These are phyloP conservation scores for Pseudoips prasinana DNA, from an alignment of 2,888 invertebrate genomes.

Conservation along the genomic window DNA sequence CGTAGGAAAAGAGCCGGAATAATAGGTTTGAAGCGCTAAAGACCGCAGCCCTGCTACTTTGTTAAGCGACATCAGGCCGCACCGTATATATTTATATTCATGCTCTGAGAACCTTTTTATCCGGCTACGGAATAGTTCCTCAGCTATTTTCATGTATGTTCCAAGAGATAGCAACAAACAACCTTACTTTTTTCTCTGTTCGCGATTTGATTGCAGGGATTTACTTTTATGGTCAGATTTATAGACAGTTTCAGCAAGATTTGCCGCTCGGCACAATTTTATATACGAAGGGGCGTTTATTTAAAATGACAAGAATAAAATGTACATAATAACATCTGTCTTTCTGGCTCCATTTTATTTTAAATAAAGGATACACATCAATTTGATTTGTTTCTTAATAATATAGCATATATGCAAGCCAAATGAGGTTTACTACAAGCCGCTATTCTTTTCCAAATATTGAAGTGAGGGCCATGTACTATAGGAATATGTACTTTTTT, in stretches of 20 bases:
- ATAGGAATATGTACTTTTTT: too few species aligned
- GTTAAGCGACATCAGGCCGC: slow-evolving; percentile 51
- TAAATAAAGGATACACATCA: too few species aligned
- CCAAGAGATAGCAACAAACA: slow-evolving; percentile 71
- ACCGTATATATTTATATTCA: slow-evolving; percentile 70
- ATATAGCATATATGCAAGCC: too few species aligned
- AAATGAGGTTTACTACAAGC: too few species aligned
- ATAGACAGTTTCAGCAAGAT: slow-evolving; percentile 69
- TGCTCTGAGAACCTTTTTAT: slow-evolving; percentile 65
- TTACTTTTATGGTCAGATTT: slow-evolving; percentile 79
- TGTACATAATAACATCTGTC: slow-evolving; percentile 28
- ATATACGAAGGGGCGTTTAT: slow-evolving; percentile 46
- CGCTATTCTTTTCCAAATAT: too few species aligned
- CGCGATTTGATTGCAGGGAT: slow-evolving; percentile 77
- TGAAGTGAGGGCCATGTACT: too few species aligned
- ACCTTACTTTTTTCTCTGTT: slow-evolving; percentile 73
- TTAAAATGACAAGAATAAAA: slow-evolving; percentile 49
- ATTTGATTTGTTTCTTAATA: too few species aligned
- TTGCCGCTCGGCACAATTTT: slow-evolving; percentile 56
- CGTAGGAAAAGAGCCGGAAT: slow-evolving; percentile 15
- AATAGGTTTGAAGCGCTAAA: slow-evolving; percentile 21
- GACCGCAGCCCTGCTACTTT: slow-evolving; percentile 39
- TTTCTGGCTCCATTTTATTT: too few species aligned
- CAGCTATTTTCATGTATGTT: slow-evolving; percentile 65
- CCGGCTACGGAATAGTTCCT: slow-evolving; percentile 63